Percentiles rank a stretch among this genome's conserved stretches.
Evolutionary conservation across 2,888 invertebrate genomes (phyloP).

Genomic region (Brachylomia viminalis): DNA sequence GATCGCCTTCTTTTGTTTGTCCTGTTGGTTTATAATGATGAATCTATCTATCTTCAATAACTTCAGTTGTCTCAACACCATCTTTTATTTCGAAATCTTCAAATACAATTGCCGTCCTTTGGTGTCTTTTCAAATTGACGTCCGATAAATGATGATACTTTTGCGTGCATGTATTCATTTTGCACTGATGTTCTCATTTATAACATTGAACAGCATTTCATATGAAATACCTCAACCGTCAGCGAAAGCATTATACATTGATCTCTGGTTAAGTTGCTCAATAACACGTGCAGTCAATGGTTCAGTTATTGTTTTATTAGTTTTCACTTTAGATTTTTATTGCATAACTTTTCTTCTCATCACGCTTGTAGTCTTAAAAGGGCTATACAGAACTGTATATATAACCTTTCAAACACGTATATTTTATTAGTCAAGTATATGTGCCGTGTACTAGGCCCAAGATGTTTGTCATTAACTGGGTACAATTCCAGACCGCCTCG

Average conservation of each 20-base stretch:
- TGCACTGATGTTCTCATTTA: constrained; percentile 15
- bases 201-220: constrained; percentile 11
- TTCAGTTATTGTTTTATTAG: too few species aligned
- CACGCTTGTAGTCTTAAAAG: too few species aligned
- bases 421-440: not conserved
- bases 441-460: not conserved
- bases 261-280: constrained; percentile 40
- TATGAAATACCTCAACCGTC: constrained; percentile 21
- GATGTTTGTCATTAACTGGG: not conserved
- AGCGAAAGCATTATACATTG: constrained; percentile 47
- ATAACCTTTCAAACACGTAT: not conserved
- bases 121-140: constrained; percentile 8
- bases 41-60: not conserved
- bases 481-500: not conserved
- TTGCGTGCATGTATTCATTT: not conserved
- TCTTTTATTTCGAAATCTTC: not conserved
- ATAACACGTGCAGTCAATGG: constrained; percentile 18
- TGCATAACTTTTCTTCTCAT: constrained; percentile 9
- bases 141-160: not conserved
- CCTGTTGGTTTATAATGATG: not conserved
- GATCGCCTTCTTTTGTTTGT: not conserved
- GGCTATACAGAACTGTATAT: not conserved
- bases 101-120: not conserved
- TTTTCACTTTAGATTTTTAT: constrained; percentile 28
- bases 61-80: not conserved